These are phyloP conservation scores for Osmerus eperlanus DNA, from an alignment of 2,113 vertebrate genomes.

Conservation along the genomic window DNA sequence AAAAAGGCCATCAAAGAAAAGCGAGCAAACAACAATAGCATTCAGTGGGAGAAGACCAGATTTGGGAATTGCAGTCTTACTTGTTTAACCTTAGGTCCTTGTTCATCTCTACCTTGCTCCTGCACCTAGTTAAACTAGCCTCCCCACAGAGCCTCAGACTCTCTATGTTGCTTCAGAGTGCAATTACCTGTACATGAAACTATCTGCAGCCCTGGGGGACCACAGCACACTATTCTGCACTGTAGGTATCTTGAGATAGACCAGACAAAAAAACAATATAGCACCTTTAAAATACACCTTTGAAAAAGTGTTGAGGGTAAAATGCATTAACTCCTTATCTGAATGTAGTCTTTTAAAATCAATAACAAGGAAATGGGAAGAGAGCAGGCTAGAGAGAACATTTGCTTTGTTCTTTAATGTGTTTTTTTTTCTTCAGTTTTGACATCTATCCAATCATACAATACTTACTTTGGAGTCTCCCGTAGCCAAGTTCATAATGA, in stretches of 20 bases:
- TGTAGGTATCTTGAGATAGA: neutral
- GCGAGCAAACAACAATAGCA: conserved; percentile 50
- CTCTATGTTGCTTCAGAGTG: conserved; percentile 52
- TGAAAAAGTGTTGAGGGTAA: conserved; percentile 29
- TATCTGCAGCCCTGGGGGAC: conserved; percentile 29
- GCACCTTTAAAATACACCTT: neutral
- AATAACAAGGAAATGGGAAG: conserved; percentile 48
- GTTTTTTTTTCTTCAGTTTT: neutral
- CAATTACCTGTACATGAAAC: conserved; percentile 61
- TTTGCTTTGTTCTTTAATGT: conserved; percentile 2
- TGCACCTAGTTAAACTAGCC: conserved; percentile 67
- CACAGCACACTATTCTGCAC: neutral
- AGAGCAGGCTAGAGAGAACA: conserved; percentile 6
- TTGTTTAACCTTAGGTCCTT: conserved; percentile 70
- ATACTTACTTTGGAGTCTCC: no score
- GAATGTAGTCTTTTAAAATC: conserved; percentile 47
- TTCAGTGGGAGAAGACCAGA: conserved; percentile 33
- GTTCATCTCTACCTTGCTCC: conserved; percentile 45
- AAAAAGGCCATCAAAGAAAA: conserved; percentile 43
- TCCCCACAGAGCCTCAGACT: conserved; percentile 7
- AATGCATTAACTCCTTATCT: conserved; percentile 33
- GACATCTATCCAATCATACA: neutral
- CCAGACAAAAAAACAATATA: neutral
- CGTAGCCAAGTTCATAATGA: no score
- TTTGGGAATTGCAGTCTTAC: conserved; percentile 57